These are phyloP conservation scores for Ardeotis arabs DNA, from an alignment of 2,113 vertebrate genomes.

Conservation along the genomic window DNA sequence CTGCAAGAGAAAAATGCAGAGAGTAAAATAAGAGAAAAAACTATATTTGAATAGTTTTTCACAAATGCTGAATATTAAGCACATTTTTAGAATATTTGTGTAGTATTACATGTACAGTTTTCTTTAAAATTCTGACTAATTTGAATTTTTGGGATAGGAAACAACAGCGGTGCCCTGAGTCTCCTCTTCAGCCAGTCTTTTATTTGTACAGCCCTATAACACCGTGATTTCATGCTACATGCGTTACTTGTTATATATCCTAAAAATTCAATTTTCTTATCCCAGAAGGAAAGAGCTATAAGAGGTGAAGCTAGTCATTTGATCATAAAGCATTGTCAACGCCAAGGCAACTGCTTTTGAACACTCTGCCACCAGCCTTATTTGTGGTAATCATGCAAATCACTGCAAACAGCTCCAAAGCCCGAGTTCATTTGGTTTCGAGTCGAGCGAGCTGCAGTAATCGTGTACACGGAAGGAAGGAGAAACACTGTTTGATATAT, in stretches of 20 bases:
- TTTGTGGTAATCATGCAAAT: conserved; percentile 45
- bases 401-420: neutral
- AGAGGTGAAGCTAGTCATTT: conserved; percentile 25
- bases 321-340: conserved; percentile 33
- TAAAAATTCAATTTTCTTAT: conserved; percentile 64
- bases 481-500: neutral
- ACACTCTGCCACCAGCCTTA: neutral
- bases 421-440: neutral
- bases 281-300: conserved; percentile 39
- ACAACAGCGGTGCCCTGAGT: neutral
- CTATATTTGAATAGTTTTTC: neutral
- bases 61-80: conserved; percentile 6
- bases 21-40: neutral
- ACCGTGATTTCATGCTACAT: conserved; percentile 27
- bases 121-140: neutral
- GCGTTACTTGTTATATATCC: conserved; percentile 11
- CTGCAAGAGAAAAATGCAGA: conserved; percentile 15
- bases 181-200: neutral
- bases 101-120: neutral
- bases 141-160: neutral
- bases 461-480: neutral
- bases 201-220: conserved; percentile 1
- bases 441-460: neutral
- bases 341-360: neutral
- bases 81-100: neutral